phyloP scores from a whole-genome alignment of 2,888 invertebrate genomes.

The Notocelia uddmanniana region DNA sequence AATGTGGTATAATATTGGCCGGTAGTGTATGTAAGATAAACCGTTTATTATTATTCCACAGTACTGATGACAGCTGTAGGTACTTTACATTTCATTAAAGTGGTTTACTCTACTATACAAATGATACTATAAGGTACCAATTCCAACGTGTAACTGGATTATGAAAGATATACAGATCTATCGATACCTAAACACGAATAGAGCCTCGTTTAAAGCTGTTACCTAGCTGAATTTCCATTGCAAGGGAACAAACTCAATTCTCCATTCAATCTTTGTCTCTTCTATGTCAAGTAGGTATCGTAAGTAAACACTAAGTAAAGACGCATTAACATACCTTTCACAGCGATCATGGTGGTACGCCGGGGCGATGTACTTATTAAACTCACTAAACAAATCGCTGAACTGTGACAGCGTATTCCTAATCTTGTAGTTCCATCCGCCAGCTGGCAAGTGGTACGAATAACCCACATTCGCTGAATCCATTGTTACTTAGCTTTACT shows the following conservation, averaged over 20 bases:
- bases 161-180: too few relatives aligned
- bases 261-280: not conserved
- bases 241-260: not conserved
- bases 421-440: constrained; percentile 91
- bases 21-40: too few relatives aligned
- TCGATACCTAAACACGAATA: not conserved
- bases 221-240: not conserved
- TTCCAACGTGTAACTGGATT: too few relatives aligned
- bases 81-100: too few relatives aligned
- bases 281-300: constrained; percentile 5
- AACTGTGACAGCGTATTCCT: constrained; percentile 94
- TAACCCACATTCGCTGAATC: constrained; percentile 91
- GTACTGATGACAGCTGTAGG: too few relatives aligned
- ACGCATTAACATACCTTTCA: constrained; percentile 89
- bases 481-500: constrained; percentile 61
- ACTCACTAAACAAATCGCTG: constrained; percentile 97
- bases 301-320: constrained; percentile 17
- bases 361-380: constrained; percentile 97
- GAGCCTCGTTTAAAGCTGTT: not conserved
- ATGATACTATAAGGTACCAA: too few relatives aligned
- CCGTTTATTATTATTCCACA: too few relatives aligned
- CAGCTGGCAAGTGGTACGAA: constrained; percentile 93
- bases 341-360: constrained; percentile 99
- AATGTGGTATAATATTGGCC: too few relatives aligned
- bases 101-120: too few relatives aligned